Percentiles rank a stretch among this genome's conserved stretches.
Evolutionary conservation across 2,113 vertebrate genomes (phyloP).

Genomic region (Hypocryptadius cinnamomeus): DNA sequence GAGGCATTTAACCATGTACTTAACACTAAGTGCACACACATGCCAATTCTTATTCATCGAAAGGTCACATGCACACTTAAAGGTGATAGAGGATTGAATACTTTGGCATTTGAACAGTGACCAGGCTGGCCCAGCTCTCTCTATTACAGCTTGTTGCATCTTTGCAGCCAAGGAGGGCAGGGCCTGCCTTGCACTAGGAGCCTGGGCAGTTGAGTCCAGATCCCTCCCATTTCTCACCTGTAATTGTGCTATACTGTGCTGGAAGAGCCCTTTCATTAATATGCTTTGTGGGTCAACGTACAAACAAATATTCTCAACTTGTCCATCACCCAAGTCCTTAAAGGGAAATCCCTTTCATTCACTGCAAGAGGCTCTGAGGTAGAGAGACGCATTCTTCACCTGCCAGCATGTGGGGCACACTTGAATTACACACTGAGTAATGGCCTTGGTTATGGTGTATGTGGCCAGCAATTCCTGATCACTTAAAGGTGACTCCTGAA

Average conservation of each 20-base stretch:
- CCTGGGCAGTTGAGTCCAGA: background rate
- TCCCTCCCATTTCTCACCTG: background rate
- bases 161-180: background rate
- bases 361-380: background rate
- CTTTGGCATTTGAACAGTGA: background rate
- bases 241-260: background rate
- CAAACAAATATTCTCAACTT: background rate
- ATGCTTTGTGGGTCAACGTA: background rate
- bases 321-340: background rate
- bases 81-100: background rate
- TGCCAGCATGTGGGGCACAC: accelerated
- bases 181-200: too few species aligned
- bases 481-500: background rate
- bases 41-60: background rate
- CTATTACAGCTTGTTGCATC: accelerated
- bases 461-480: background rate
- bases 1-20: background rate
- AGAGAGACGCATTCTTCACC: background rate
- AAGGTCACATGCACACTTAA: accelerated
- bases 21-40: background rate
- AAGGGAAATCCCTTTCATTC: background rate
- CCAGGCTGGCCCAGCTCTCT: background rate
- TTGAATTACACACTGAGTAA: background rate
- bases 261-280: background rate
- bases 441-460: accelerated